Conservation (phyloP, 1,140 invertebrate genomes). For the Plodia interpunctella region DNA sequence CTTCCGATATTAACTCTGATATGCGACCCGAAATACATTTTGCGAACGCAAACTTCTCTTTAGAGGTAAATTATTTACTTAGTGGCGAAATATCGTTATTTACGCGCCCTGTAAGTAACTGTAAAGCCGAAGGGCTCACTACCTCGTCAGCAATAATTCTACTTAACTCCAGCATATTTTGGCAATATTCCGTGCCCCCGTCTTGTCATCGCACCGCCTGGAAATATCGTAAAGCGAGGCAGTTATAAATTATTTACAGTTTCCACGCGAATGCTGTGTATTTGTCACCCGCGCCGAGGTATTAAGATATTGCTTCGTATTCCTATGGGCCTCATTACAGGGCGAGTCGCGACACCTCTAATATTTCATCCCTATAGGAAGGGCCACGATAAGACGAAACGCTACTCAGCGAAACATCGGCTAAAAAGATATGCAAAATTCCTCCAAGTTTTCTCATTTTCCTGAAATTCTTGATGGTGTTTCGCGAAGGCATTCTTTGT, state of each 20-base stretch:
- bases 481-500: constrained; percentile 19
- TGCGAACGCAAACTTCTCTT: constrained; percentile 28
- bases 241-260: constrained; percentile 74
- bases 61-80: constrained; percentile 27
- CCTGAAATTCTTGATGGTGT: constrained; percentile 27
- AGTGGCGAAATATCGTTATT: constrained; percentile 32
- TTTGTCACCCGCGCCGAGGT: constrained; percentile 67
- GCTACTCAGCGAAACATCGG: constrained; percentile 29
- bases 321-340: constrained; percentile 70
- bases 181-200: constrained; percentile 38
- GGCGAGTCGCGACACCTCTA: constrained; percentile 52
- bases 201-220: constrained; percentile 51
- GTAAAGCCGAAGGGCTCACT: constrained; percentile 27
- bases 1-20: constrained; percentile 23
- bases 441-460: constrained; percentile 34
- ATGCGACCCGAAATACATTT: constrained; percentile 20
- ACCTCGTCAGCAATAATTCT: constrained; percentile 52
- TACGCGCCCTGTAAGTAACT: constrained; percentile 40
- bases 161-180: constrained; percentile 38
- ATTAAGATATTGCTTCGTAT: constrained; percentile 75
- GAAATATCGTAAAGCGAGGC: constrained; percentile 50
- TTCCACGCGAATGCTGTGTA: constrained; percentile 60
- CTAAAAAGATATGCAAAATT: constrained; percentile 26
- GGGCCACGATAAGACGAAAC: constrained; percentile 33
- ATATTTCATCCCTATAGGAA: constrained; percentile 65